phyloP scores from a whole-genome alignment of 2,113 vertebrate species.

The mouse (Mus musculus) region DNA sequence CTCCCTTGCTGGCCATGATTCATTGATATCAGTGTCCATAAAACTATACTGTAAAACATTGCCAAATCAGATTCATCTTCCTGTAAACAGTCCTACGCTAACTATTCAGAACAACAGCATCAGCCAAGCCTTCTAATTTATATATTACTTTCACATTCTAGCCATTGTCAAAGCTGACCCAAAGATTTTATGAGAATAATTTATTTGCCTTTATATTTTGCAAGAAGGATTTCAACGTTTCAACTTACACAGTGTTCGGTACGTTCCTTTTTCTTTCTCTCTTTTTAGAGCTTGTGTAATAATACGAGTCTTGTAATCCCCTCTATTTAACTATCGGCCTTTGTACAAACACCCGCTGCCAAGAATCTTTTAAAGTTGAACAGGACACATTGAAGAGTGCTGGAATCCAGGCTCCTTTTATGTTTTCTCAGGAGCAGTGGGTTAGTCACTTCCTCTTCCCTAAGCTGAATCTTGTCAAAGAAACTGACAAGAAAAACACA shows the following conservation, averaged over 20 bases:
- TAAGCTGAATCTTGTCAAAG: slow-evolving; percentile 50
- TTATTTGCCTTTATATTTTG: slow-evolving; percentile 52
- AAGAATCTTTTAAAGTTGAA: slow-evolving; percentile 34
- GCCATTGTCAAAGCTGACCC: neutral
- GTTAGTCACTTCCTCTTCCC: slow-evolving; percentile 54
- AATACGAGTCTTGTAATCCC: slow-evolving; percentile 67
- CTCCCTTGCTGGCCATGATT: neutral
- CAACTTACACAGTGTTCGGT: slow-evolving; percentile 7
- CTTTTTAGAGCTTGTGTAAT: slow-evolving; percentile 46
- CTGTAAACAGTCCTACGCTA: neutral
- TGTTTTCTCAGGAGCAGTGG: slow-evolving; percentile 51
- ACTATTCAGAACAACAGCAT: neutral
- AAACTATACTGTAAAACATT: neutral
- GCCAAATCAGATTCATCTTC: neutral
- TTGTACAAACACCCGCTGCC: slow-evolving; percentile 16
- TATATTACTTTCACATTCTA: slow-evolving; percentile 8
- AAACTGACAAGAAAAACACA: slow-evolving; percentile 60
- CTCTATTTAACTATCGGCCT: neutral
- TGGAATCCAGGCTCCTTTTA: slow-evolving; percentile 33
- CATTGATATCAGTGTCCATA: neutral
- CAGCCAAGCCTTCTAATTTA: neutral
- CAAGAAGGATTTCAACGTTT: slow-evolving; percentile 74
- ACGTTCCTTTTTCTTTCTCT: slow-evolving; percentile 36
- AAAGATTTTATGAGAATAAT: neutral
- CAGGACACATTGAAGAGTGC: neutral